Base-by-base conservation (phyloP, 2,888 invertebrate species). In the Drosophila subquinaria region DNA sequence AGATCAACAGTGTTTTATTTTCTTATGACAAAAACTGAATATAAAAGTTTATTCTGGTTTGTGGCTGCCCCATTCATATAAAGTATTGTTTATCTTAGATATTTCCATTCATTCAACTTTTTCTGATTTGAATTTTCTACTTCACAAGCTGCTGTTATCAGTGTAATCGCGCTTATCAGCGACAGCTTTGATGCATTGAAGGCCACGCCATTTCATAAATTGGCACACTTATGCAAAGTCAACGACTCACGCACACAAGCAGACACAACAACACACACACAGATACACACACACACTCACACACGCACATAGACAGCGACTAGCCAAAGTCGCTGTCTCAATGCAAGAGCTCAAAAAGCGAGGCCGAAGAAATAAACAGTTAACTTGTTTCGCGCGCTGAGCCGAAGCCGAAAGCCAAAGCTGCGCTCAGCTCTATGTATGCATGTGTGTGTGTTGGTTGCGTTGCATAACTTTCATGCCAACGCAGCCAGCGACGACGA, bases 401-500 rank as follows among this genome's bases (percentile, higher is more conserved):
- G 73, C 82, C 81, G 67, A 82, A 71, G 73, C 82, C 81, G 67
- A 82, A 71, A 79, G 79, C 83, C 53, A 70, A 80, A 80, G 80
- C 81, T 84, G 56, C 72, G 84, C 87, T 86, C 71, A 71, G 73
- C 76, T 71, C 66, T 66, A 61, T 56, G n/a, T n/a, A 4, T 30
- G n/a, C n/a, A 2, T 38, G 52, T 59, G 55, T 71, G 67, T 77
- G 70, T 82, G 65, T 75, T 62, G 69, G 82, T 77, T 79, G 80
- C 87, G 84, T 91, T 91, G 91, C 91, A 91, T 91, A 91, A 91
- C 91, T 91, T 90, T 91, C 91, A 80, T 89, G 90, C 80, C 83
- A 76, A 73, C 77, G 75, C 81, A 75, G 82, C 50, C 79, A 82
- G 73, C 83, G 73, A 23, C 27, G 27, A 27, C 27, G 27, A 69